Evolutionary conservation across 1,140 invertebrate genomes (phyloP).

Genomic region (Cyphomyrmex costatus): DNA sequence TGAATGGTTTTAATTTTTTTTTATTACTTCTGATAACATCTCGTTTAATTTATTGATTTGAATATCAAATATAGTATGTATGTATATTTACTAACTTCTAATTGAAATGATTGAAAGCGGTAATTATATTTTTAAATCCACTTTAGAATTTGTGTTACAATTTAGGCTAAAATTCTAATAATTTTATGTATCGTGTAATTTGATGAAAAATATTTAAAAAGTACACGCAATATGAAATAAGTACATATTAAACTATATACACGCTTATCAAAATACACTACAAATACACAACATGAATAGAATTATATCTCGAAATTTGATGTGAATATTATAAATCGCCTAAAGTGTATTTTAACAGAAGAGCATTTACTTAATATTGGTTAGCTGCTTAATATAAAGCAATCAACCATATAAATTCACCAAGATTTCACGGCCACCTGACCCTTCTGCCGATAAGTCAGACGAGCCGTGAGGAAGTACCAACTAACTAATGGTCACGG

Average conservation of each 20-base stretch:
- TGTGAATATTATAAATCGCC: too few species aligned
- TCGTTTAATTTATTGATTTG: neutral
- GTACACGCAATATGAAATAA: neutral
- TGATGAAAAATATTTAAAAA: too few species aligned
- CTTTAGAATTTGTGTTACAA: neutral
- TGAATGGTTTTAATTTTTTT: neutral
- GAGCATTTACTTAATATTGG: neutral
- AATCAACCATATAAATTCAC: conserved; percentile 9
- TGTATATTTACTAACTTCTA: neutral
- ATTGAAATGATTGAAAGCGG: neutral
- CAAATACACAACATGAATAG: neutral
- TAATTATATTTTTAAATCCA: neutral
- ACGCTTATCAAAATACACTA: neutral
- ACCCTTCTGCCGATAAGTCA: neutral
- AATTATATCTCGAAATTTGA: neutral
- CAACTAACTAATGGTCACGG: conserved; percentile 22
- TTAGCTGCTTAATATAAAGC: neutral
- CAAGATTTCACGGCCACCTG: conserved; percentile 2
- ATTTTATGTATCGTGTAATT: neutral
- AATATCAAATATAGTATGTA: neutral
- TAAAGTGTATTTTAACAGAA: neutral
- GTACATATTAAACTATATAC: neutral
- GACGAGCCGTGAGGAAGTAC: neutral
- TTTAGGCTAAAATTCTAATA: neutral
- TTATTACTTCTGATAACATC: neutral